A percentile compares a stretch with the other conserved stretches of the same genome.
Evolutionary conservation across 1,140 invertebrate genomes (phyloP).

Genomic region (Achroia grisella): DNA sequence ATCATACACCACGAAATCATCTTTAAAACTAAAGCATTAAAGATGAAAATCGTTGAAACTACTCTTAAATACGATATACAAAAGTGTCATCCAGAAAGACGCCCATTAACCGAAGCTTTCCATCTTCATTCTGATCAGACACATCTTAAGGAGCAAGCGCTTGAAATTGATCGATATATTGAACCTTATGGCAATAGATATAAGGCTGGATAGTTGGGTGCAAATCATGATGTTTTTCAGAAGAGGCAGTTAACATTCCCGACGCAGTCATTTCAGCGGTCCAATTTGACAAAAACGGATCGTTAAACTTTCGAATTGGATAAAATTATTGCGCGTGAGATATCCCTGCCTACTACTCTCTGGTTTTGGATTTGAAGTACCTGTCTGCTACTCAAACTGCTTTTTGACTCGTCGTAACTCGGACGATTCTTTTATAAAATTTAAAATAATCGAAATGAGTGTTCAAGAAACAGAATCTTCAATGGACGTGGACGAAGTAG

Average conservation of each 20-base stretch:
- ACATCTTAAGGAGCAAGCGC: conserved; percentile 27
- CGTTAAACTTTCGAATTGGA: conserved; percentile 56
- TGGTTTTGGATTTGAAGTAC: background rate
- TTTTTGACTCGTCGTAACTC: conserved; percentile 1
- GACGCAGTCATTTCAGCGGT: conserved; percentile 44
- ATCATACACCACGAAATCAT: conserved; percentile 9
- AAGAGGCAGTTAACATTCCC: conserved; percentile 52
- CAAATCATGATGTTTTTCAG: conserved; percentile 36
- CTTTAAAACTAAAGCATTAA: conserved; percentile 6
- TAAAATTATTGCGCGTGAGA: conserved; percentile 48
- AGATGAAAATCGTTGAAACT: conserved; percentile 12
- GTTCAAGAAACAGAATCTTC: conserved; percentile 21
- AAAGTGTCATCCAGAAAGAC: conserved; percentile 60
- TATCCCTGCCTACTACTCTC: background rate
- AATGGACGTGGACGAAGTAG: conserved; percentile 29
- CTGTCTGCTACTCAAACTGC: conserved; percentile 6
- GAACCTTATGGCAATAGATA: conserved; percentile 18
- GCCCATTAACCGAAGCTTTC: conserved; percentile 63
- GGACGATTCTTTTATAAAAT: conserved; percentile 20
- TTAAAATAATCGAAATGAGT: conserved; percentile 6
- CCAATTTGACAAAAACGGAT: conserved; percentile 67
- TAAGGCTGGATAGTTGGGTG: conserved; percentile 10
- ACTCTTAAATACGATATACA: conserved; percentile 39
- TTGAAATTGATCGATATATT: conserved; percentile 21
- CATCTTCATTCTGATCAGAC: conserved; percentile 57